A percentile compares a stretch with the other conserved stretches of the same genome.
Evolutionary conservation across 2,113 vertebrate genomes (phyloP).

Genomic region (Zapus hudsonius): DNA sequence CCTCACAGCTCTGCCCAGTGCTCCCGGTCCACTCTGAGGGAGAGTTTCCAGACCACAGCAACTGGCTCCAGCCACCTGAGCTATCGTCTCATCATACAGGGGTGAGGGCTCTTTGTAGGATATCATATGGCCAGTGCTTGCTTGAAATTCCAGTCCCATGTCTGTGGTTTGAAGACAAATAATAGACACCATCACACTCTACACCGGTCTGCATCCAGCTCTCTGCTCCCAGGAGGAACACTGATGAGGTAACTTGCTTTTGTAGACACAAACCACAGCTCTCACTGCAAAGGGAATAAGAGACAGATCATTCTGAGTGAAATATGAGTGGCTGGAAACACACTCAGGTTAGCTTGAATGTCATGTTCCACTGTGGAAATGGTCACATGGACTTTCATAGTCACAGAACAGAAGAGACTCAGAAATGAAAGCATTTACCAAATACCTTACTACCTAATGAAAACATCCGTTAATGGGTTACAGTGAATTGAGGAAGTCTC

Average conservation of each 20-base stretch:
- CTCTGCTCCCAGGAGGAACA: not conserved
- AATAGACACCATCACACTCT: no score
- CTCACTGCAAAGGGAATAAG: not conserved
- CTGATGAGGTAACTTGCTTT: not conserved
- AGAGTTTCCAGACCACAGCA: not conserved
- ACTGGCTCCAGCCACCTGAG: fast-evolving
- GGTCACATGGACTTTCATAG: not conserved
- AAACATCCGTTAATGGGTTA: not conserved
- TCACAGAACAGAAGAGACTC: not conserved
- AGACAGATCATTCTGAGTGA: not conserved
- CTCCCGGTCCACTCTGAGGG: not conserved
- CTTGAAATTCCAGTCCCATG: not conserved
- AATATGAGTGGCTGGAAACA: not conserved
- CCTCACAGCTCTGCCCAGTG: fast-evolving
- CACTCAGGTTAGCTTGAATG: not conserved
- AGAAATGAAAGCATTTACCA: not conserved
- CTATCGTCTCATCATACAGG: no score
- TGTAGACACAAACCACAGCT: not conserved
- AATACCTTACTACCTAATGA: not conserved
- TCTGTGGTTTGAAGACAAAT: not conserved
- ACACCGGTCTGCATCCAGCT: not conserved
- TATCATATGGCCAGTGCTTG: fast-evolving
- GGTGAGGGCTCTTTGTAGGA: not conserved
- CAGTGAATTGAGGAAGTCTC: not conserved
- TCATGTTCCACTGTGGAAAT: not conserved